These are phyloP conservation scores for Falcaria lacertinaria DNA, from an alignment of 2,888 invertebrate species.

Conservation along the genomic window DNA sequence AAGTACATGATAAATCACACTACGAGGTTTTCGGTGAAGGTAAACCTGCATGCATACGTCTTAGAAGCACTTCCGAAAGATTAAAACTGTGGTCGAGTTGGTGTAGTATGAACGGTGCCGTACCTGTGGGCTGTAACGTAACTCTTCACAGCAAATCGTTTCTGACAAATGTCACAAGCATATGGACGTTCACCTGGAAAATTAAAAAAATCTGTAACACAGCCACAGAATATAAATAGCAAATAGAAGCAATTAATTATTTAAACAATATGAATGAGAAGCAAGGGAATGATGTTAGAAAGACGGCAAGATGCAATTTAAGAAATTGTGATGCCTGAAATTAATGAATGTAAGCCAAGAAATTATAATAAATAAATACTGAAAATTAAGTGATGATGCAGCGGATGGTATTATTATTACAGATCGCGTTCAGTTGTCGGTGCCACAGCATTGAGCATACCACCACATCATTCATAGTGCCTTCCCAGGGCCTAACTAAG, in stretches of 20 bases:
- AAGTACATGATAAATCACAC: too few species aligned
- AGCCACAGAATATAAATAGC: not conserved
- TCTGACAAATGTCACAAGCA: constrained; percentile 88
- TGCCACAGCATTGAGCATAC: constrained; percentile 49
- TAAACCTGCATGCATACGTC: too few species aligned
- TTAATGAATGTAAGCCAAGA: constrained; percentile 62
- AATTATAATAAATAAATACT: constrained; percentile 56
- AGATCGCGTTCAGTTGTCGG: constrained; percentile 59
- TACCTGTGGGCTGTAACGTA: constrained; percentile 88
- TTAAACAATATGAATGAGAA: constrained; percentile 33
- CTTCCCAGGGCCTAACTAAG: not conserved
- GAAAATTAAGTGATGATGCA: constrained; percentile 62
- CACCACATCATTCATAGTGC: constrained; percentile 33
- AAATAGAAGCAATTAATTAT: constrained; percentile 13
- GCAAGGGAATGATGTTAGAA: constrained; percentile 64
- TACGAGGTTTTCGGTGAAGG: too few species aligned
- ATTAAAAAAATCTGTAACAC: constrained; percentile 4
- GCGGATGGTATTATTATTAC: constrained; percentile 48
- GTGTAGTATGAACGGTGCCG: too few species aligned
- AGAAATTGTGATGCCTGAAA: constrained; percentile 66
- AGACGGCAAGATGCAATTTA: constrained; percentile 78
- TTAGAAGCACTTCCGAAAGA: too few species aligned
- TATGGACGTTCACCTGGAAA: constrained; percentile 86
- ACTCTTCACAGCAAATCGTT: constrained; percentile 89
- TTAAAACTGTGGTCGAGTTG: too few species aligned